These are phyloP conservation scores for Sebastes taczanowskii DNA, from an alignment of 2,797 vertebrate species.

Conservation along the genomic window DNA sequence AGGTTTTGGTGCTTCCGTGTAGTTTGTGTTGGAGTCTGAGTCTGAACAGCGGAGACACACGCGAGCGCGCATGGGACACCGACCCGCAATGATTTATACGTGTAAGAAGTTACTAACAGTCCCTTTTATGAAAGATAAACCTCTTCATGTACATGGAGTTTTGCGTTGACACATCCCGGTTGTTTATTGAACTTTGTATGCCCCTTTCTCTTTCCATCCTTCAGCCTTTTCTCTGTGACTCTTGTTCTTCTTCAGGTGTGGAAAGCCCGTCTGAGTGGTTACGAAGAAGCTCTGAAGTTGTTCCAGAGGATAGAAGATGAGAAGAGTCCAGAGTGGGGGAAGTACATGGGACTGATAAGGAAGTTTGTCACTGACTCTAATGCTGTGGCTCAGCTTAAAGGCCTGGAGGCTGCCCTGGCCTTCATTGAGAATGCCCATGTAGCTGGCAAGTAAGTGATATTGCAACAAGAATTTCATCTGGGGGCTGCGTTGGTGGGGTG, in stretches of 20 bases:
- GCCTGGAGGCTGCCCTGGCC: slow-evolving; percentile 92
- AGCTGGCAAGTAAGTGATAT: slow-evolving; percentile 91
- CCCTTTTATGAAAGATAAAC: no score
- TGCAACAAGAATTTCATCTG: background rate
- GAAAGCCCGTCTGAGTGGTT: slow-evolving; percentile 97
- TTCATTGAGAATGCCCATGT: slow-evolving; percentile 93
- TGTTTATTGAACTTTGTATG: no score
- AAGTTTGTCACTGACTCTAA: slow-evolving; percentile 98
- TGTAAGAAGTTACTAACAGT: no score
- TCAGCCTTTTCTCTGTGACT: background rate
- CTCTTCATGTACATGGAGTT: no score
- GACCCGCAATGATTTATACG: no score
- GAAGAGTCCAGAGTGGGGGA: slow-evolving; percentile 97
- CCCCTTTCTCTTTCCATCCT: background rate
- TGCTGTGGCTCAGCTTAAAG: slow-evolving; percentile 96
- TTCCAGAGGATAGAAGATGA: slow-evolving; percentile 95
- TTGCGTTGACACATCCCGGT: no score
- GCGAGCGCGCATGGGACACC: no score
- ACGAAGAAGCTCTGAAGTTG: slow-evolving; percentile 95
- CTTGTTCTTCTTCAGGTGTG: slow-evolving; percentile 82
- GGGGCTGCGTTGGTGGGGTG: background rate
- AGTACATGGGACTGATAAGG: slow-evolving; percentile 94
- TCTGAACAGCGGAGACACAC: no score
- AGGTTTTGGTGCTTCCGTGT: no score
- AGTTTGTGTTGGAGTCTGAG: no score